These are phyloP conservation scores for Macaria liturata DNA, from an alignment of 2,888 invertebrate species.

Conservation along the genomic window DNA sequence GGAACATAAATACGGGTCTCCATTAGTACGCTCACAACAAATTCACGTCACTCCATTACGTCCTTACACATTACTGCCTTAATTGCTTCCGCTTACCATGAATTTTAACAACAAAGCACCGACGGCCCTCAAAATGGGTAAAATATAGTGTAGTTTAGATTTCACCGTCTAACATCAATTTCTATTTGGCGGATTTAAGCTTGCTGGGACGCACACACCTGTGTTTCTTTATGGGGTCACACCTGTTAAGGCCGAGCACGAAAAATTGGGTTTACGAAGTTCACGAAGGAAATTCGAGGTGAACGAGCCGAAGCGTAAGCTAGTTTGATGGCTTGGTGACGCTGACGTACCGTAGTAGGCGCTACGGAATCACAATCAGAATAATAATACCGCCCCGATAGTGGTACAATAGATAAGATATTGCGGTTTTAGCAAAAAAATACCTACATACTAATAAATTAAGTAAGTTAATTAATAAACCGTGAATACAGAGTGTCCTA, in stretches of 20 bases:
- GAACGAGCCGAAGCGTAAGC: conserved; percentile 33
- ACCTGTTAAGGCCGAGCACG: conserved; percentile 53
- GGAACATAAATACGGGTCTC: conserved; percentile 67
- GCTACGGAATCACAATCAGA: not conserved
- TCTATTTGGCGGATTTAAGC: conserved; percentile 71
- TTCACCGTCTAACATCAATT: conserved; percentile 72
- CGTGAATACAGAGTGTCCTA: too few relatives aligned
- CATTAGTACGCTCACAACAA: conserved; percentile 71
- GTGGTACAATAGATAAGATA: too few relatives aligned
- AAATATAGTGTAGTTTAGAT: conserved; percentile 72
- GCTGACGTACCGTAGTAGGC: conserved; percentile 7
- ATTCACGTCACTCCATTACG: conserved; percentile 76
- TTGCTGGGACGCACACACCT: conserved; percentile 64
- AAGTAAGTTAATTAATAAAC: too few relatives aligned
- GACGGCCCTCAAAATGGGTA: conserved; percentile 66
- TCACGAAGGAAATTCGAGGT: conserved; percentile 32
- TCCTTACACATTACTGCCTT: conserved; percentile 74
- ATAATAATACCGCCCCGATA: too few relatives aligned
- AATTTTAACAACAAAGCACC: conserved; percentile 76
- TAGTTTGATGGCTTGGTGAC: conserved; percentile 28
- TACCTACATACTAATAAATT: too few relatives aligned
- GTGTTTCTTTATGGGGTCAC: conserved; percentile 64
- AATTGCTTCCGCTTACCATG: conserved; percentile 77
- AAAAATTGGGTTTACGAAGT: conserved; percentile 34
- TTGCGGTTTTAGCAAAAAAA: too few relatives aligned